Evolutionary conservation across 2,888 invertebrate species (phyloP).

Genomic region (Trissolcus brochymenae): DNA sequence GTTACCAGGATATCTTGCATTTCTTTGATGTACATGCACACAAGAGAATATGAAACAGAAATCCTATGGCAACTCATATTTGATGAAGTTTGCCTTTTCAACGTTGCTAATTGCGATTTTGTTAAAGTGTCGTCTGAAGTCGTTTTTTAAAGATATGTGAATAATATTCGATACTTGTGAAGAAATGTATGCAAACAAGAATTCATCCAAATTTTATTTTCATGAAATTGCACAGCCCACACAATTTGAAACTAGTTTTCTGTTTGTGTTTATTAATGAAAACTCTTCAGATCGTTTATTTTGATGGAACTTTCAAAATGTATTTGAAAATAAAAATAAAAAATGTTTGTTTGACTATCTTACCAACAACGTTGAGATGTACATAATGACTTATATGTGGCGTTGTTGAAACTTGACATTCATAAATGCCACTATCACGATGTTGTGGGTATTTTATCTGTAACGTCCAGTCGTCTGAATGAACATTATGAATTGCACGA

Average conservation of each 20-base stretch:
- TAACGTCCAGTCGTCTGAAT: conserved; percentile 93
- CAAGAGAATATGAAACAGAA: conserved; percentile 21
- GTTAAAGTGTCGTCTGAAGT: conserved; percentile 17
- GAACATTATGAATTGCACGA: conserved; percentile 89
- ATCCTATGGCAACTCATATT: conserved; percentile 34
- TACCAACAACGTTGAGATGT: conserved; percentile 92
- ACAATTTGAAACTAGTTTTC: conserved; percentile 13
- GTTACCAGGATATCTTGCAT: neutral
- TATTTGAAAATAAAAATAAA: neutral
- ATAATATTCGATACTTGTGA: too few species aligned
- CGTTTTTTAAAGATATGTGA: conserved; percentile 4
- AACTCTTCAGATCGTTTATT: neutral
- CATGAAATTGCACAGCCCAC: too few species aligned
- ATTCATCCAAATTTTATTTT: too few species aligned
- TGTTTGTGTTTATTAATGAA: conserved; percentile 1
- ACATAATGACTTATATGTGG: conserved; percentile 95
- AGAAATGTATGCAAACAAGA: too few species aligned
- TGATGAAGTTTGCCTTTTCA: conserved; percentile 24
- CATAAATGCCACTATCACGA: conserved; percentile 92
- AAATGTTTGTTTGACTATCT: conserved; percentile 74
- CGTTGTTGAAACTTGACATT: conserved; percentile 95
- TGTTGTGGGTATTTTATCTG: conserved; percentile 94
- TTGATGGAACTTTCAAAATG: neutral
- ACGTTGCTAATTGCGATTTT: conserved; percentile 36
- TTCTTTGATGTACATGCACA: conserved; percentile 5